Conservation (phyloP, 2,797 vertebrate genomes). For the Poecilia velifera region DNA sequence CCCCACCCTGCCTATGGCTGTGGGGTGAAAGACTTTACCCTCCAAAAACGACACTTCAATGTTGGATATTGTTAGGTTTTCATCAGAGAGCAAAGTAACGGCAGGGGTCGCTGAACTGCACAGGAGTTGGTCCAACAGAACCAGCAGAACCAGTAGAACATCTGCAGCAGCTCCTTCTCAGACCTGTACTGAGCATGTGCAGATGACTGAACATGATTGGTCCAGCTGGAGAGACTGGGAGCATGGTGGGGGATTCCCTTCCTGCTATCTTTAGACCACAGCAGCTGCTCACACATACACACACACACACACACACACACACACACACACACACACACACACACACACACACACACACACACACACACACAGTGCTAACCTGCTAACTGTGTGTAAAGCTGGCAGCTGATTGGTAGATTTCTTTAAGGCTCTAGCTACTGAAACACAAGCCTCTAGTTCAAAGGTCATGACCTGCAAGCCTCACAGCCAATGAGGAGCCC, state of each 20-base stretch:
- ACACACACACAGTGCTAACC: slow-evolving; percentile 32
- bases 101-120: neutral
- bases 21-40: neutral
- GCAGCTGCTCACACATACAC: slow-evolving; percentile 42
- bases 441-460: slow-evolving; percentile 23
- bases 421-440: slow-evolving; percentile 33
- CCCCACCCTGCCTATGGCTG: neutral
- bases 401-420: slow-evolving; percentile 35
- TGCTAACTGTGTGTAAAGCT: slow-evolving; percentile 43
- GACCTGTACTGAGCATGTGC: neutral
- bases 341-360: slow-evolving; percentile 14
- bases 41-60: neutral
- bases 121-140: neutral
- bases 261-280: slow-evolving; percentile 47
- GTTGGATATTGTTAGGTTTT: too few relatives aligned
- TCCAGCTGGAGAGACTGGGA: neutral
- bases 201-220: neutral
- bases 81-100: neutral
- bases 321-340: slow-evolving; percentile 15
- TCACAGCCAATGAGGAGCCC: neutral
- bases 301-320: slow-evolving; percentile 10
- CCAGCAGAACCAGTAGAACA: too few relatives aligned
- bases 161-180: too few relatives aligned
- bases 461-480: slow-evolving; percentile 23
- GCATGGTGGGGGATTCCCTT: slow-evolving; percentile 19